Evolutionary conservation across 2,888 invertebrate species (phyloP), one percentile per base, ranked within the genome.

Genomic region (Epistrophe grossulariae): DNA sequence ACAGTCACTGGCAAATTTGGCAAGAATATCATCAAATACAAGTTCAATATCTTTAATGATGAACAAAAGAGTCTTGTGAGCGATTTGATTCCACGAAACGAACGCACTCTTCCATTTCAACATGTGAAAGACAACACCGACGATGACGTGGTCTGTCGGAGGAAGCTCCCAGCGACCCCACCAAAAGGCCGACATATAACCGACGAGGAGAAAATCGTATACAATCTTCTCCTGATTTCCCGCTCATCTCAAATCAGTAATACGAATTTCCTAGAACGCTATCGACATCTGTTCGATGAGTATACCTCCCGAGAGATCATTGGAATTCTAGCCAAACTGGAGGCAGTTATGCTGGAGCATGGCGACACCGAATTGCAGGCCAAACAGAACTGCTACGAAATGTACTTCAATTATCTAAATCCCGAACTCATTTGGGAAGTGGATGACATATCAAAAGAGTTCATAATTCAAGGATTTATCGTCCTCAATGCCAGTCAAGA

Each of bases 331-430:
- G 88, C 88, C 10, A 92, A 92, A 81, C 85, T 93, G 15, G 90
- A 91, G 17, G 84, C 88, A 15, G 89, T 93, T 8, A 92, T 93
- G 91, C 88, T 90, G 38, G 93, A 93, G 66, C 90, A 93, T 68
- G 93, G 92, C 11, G 92, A 93, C 70, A 90, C 84, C 35, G 84
- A 85, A 43, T 88, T 90, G n/a, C 91, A 91, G 74, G 91, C 93
- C 64, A 91, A 90, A 52, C 90, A 90, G 66, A 91, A 92, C 81
- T 93, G 93, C 85, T 92, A 90, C 80, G 92, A 92, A 71, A 92
- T 93, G 92, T 93, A 93, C 84, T 93, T 93, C 68, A 91, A 93
- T 85, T 93, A 93, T 89, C 89, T 93, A 66, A 93, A 93, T 81
- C 91, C 92, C 13, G 93, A 93, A 79, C 90, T 93, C 10, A 92